Percentiles rank a stretch among this genome's conserved stretches.
phyloP scores from a whole-genome alignment of 2,888 invertebrate genomes.

The Hemistola chrysoprasaria region DNA sequence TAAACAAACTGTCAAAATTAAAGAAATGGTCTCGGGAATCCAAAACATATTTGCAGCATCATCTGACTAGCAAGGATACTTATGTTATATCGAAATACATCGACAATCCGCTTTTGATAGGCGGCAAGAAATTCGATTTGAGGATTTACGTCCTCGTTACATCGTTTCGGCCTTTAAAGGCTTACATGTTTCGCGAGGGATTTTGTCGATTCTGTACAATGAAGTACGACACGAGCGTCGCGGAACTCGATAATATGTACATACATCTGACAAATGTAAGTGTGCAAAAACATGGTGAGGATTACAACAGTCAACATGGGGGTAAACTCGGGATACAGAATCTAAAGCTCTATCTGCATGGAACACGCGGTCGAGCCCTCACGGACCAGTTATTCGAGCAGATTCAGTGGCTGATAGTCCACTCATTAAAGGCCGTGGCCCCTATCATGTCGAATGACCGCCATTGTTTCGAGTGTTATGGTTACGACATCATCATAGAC shows the following conservation, averaged over 20 bases:
- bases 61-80: conserved; percentile 89
- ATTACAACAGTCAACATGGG: conserved; percentile 95
- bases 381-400: conserved; percentile 94
- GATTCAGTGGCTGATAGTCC: conserved; percentile 93
- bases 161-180: conserved; percentile 95
- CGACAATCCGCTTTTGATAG: conserved; percentile 95
- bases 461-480: conserved; percentile 96
- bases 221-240: conserved; percentile 93
- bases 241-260: conserved; percentile 94
- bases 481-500: conserved; percentile 97
- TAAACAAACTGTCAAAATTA: conserved; percentile 95
- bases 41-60: conserved; percentile 91
- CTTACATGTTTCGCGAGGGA: conserved; percentile 94
- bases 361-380: conserved; percentile 92
- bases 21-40: conserved; percentile 94
- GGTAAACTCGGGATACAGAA: conserved; percentile 96
- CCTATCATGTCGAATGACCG: conserved; percentile 95
- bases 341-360: conserved; percentile 92
- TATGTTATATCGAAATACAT: conserved; percentile 98
- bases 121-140: conserved; percentile 97
- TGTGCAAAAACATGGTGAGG: conserved; percentile 96
- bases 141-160: conserved; percentile 95
- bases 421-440: conserved; percentile 94
- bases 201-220: conserved; percentile 98
- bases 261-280: conserved; percentile 98